Evolutionary conservation across 1,140 invertebrate genomes (phyloP), one percentile per base, ranked within the genome.

Genomic region (Drosophila pectinifera): DNA sequence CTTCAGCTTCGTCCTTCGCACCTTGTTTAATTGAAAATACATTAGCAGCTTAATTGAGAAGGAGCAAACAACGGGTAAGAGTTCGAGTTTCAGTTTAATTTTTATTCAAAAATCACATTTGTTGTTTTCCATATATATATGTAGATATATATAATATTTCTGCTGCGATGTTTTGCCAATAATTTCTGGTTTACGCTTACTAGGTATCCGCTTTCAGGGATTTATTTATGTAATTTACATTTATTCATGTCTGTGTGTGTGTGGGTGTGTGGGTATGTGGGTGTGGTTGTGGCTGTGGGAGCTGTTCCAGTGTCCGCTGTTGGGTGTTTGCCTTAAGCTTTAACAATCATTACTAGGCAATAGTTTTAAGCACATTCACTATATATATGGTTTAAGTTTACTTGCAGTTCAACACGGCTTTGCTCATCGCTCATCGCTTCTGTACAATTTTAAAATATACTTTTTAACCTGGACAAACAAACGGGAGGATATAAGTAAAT

Each of bases 41-140:
- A 86, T 86, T 86, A 86, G 57, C 61, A 39, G 46, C 36, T 46
- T 81, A 78, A 70, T 68, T 79, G 45, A 10, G 20, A 24, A 46
- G 24, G 38, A 20, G 46, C 31, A 57, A 34, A 45, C 51, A 80
- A 59, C 43, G 51, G 56, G 6, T 13, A 7, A 3, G 22, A n/a
- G n/a, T 56, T 62, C 57, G 48, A 70, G 64, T 88, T 75, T 89
- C 65, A 83, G 41, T 80, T 88, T 80, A 80, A 88, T 89, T 83
- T 88, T 88, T 88, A 88, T 88, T 88, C 75, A 88, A 88, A 89
- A 88, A 88, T 88, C 84, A 88, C 84, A 88, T 89, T 88, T 89
- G 63, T 89, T 88, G 45, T 83, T 79, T 79, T 57, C 58, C 42
- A 42, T 76, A 42, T 49, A 49, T 74, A 51, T 67, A 67, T 67